Base-by-base conservation (phyloP, 2,888 invertebrate species). In the Tinea semifulvella region DNA sequence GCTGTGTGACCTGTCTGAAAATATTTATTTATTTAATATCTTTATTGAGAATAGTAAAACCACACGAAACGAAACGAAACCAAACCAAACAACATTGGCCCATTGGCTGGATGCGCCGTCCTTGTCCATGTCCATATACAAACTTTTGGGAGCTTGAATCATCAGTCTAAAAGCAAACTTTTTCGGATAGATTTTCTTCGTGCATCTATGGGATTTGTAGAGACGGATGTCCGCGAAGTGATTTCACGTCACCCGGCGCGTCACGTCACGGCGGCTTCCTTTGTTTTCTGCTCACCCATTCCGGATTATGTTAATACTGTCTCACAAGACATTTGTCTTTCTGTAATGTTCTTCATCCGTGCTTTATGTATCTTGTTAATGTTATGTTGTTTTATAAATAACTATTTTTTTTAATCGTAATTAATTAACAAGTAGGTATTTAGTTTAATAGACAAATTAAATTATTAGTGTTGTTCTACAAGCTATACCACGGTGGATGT, bases 271-370 rank as follows among this genome's bases (percentile, higher is more conserved):
- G 40, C 22, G 16, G 40, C 66, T 63, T 65, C 66, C 68, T 67
- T 65, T 70, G 70, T 66, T 60, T 63, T 63, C 63, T 56, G 55
- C 57, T 63, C 63, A 56, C 55, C 57, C 64, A 62, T 61, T 60
- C 61, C 59, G 55, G 72, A 76, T 75, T 77, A 77, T 76, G 75
- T 65, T 74, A 77, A 77, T 76, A 65, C 57, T 60, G 65, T 65
- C 64, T 66, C 68, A 54, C 59, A n/a, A 67, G 66, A 72, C 73
- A 76, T 76, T 76, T 74, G 71, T 75, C 74, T 74, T 67, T 22
- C 16, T 22, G 22, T 22, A 31, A 31, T 31, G 31, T 31, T 31
- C 31, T 31, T 31, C 4, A 27, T 11, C 27, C 27, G 11, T 31
- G 14, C 31, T 31, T 13, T 31, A 22, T 22, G 22, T 22, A 22